Evolutionary conservation across 2,113 vertebrate species (phyloP).

Genomic region (Macheiramphus alcinus): DNA sequence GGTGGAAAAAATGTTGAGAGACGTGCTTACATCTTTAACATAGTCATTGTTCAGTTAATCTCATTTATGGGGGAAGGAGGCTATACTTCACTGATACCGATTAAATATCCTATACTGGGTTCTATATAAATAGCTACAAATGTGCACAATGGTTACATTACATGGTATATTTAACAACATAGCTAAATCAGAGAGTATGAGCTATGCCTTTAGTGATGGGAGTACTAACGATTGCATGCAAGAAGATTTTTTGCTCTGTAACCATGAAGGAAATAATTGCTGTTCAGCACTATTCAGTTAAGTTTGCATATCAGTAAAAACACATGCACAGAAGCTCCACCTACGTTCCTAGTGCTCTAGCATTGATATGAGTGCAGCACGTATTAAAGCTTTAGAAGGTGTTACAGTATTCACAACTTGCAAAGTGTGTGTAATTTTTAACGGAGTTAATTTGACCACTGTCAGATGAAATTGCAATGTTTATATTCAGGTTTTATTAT

Average conservation of each 20-base stretch:
- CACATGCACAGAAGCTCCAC: slow-evolving; percentile 24
- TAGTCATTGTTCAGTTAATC: slow-evolving; percentile 60
- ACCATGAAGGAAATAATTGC: slow-evolving; percentile 67
- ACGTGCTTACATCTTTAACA: slow-evolving; percentile 22
- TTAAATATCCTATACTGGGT: slow-evolving; percentile 50
- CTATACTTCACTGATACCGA: slow-evolving; percentile 48
- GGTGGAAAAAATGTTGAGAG: slow-evolving; percentile 27
- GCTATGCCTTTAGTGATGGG: slow-evolving; percentile 23
- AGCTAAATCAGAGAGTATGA: slow-evolving; percentile 38
- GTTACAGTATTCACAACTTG: background rate
- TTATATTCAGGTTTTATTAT: background rate
- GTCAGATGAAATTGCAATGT: background rate
- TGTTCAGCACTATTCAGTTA: slow-evolving; percentile 50
- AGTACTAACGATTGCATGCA: slow-evolving; percentile 47
- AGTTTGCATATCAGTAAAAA: slow-evolving; percentile 65
- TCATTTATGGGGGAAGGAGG: slow-evolving; percentile 35
- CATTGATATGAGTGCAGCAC: slow-evolving; percentile 25
- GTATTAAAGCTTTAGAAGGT: slow-evolving; percentile 37
- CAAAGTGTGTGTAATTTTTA: background rate
- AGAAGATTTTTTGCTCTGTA: slow-evolving; percentile 65
- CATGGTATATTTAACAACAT: slow-evolving; percentile 67
- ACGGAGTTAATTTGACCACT: background rate
- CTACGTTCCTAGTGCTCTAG: slow-evolving; percentile 26
- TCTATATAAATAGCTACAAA: slow-evolving; percentile 58
- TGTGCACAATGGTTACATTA: slow-evolving; percentile 62